phyloP scores from a whole-genome alignment of 2,888 invertebrate species.

The Apodemia mormo region DNA sequence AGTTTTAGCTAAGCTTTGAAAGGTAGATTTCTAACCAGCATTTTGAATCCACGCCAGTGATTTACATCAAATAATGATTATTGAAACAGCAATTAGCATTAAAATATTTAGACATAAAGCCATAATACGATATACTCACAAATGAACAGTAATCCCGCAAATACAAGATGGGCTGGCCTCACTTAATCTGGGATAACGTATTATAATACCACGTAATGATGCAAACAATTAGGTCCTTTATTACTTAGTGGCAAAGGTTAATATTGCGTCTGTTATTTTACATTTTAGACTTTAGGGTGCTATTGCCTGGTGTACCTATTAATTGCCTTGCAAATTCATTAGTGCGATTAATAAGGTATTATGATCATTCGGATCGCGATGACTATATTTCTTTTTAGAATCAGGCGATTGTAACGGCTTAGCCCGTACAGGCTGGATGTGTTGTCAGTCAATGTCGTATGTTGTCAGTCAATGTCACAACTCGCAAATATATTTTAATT shows the following conservation, averaged over 20 bases:
- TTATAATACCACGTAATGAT: slow-evolving; percentile 10
- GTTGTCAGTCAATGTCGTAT: neutral
- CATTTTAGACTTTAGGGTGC: neutral
- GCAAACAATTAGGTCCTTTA: slow-evolving; percentile 14
- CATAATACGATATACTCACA: slow-evolving; percentile 22
- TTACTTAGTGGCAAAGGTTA: neutral
- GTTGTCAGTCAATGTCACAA: too few species aligned
- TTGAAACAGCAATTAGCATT: slow-evolving; percentile 16
- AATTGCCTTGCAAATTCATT: slow-evolving; percentile 43
- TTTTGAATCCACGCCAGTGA: neutral
- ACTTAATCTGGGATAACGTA: slow-evolving; percentile 22
- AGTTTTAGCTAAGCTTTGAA: neutral
- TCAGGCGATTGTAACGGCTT: slow-evolving; percentile 24
- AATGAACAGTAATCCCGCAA: slow-evolving; percentile 24
- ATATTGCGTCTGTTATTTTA: neutral
- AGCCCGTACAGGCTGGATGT: neutral
- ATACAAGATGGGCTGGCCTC: slow-evolving; percentile 22
- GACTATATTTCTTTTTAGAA: slow-evolving; percentile 36
- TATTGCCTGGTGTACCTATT: slow-evolving; percentile 29
- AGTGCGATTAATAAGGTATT: slow-evolving; percentile 41
- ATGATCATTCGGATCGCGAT: slow-evolving; percentile 40
- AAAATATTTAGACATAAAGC: slow-evolving; percentile 17
- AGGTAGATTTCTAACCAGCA: slow-evolving; percentile 3
- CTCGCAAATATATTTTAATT: neutral
- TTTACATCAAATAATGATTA: slow-evolving; percentile 18